A percentile compares a stretch with the other conserved stretches of the same genome.
Conservation (phyloP, 2,888 invertebrate genomes). For the Pharmacophagus antenor region DNA sequence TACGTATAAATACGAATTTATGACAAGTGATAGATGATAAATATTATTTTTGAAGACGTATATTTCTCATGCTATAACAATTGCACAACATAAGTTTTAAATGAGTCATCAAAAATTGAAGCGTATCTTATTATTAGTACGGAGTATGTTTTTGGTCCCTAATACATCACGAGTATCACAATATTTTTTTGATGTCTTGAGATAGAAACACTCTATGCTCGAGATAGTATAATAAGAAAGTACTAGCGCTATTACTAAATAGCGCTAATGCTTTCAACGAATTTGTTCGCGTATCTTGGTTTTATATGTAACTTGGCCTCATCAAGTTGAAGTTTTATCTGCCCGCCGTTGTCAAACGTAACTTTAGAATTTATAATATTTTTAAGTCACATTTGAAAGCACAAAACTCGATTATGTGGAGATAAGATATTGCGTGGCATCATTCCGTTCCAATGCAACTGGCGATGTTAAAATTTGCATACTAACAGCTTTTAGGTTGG, state of each 20-base stretch:
- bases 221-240: no score
- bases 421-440: conserved; percentile 21
- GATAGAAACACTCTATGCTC: no score
- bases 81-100: neutral
- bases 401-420: conserved; percentile 5
- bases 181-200: no score
- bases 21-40: neutral
- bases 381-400: neutral
- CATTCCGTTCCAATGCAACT: conserved; percentile 34
- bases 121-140: no score
- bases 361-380: neutral
- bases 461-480: conserved; percentile 38
- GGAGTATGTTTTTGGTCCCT: no score
- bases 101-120: no score
- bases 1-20: no score
- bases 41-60: neutral
- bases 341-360: neutral
- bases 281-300: neutral
- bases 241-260: no score
- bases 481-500: conserved; percentile 36
- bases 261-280: neutral
- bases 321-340: neutral
- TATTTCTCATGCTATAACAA: no score
- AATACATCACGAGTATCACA: no score
- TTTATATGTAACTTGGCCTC: neutral